Evolutionary conservation across 2,888 invertebrate genomes (phyloP), one percentile per base, ranked within the genome.

Genomic region (Platerodrilus igneus): DNA sequence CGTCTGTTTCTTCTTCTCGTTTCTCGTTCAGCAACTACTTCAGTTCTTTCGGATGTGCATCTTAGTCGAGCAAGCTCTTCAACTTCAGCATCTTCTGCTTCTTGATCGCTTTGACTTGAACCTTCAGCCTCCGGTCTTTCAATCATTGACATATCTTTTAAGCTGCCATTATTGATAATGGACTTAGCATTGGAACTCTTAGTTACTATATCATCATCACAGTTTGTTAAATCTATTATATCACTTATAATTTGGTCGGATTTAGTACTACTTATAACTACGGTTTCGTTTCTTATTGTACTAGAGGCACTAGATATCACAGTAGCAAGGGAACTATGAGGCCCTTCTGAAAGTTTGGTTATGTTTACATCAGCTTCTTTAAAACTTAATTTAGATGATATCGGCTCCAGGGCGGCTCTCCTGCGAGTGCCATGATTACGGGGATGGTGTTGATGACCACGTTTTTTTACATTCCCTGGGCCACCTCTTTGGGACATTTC

Each of bases 41-140:
- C 93, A 2, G 91, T 84, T 48, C 90, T 77, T 68, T 88, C 89
- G 67, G 90, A 91, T 23, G 90, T 82, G 69, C 93, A 94, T 53
- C 93, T 76, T 45, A 93, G 74, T 63, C 84, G 81, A 7, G 91
- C 81, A 55, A 91, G 77, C 66, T 90, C 89, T 41, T 81, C 85
- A 7, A 81, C 76, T 66, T 88, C 88, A 22, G 80, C 81, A 63
- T 87, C 87, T 55, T 85, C 81, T 50, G 71, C 67, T 55, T 73
- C 74, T 33, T 71, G 63, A 50, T 75, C 74, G 48, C 74, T 74
- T 19, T 64, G 63, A 51, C 69, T 69, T 35, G 68, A 69, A 13
- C 69, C 69, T 47, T 70, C 70, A 1, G 69, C 69, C 22, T 72
- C 68, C 15, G 69, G 67, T 19, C 70, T 58, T 33, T 56, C 57